Conservation (phyloP, 2,888 invertebrate genomes). For the Thymelicus acteon region DNA sequence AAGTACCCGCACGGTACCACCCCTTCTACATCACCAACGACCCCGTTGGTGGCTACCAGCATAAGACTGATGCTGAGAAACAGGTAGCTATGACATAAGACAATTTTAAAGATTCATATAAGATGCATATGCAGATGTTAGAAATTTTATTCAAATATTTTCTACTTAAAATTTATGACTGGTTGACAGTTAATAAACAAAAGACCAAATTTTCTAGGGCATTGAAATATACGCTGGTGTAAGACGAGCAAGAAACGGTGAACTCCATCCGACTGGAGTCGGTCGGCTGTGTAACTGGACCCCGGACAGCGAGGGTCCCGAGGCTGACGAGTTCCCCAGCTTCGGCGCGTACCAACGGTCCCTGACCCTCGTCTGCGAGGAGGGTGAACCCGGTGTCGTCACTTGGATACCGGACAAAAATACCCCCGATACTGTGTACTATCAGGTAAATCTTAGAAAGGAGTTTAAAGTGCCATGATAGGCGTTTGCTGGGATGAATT, state of each 20-base stretch:
- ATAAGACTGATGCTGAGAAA: constrained; percentile 92
- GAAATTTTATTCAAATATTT: too few relatives aligned
- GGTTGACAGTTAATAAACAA: too few relatives aligned
- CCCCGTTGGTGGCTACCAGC: constrained; percentile 94
- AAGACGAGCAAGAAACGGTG: constrained; percentile 87
- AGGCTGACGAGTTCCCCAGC: constrained; percentile 92
- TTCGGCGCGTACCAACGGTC: constrained; percentile 96
- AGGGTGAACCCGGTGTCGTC: constrained; percentile 92
- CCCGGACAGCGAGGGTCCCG: constrained; percentile 88
- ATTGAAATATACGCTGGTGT: constrained; percentile 94
- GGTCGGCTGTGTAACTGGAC: constrained; percentile 96
- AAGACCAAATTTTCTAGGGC: constrained; percentile 76
- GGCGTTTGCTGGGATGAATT: neutral
- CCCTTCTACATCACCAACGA: constrained; percentile 98
- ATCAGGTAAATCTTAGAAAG: constrained; percentile 87
- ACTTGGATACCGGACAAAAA: constrained; percentile 94
- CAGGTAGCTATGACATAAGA: constrained; percentile 77
- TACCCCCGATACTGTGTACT: constrained; percentile 96
- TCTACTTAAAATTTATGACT: too few relatives aligned
- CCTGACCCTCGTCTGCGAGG: constrained; percentile 92
- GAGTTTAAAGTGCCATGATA: neutral
- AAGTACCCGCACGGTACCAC: constrained; percentile 93
- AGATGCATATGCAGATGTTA: too few relatives aligned
- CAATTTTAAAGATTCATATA: neutral
- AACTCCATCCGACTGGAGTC: constrained; percentile 89